Conservation (phyloP, 2,113 vertebrate species). For the Poeciliopsis turrubarensis region DNA sequence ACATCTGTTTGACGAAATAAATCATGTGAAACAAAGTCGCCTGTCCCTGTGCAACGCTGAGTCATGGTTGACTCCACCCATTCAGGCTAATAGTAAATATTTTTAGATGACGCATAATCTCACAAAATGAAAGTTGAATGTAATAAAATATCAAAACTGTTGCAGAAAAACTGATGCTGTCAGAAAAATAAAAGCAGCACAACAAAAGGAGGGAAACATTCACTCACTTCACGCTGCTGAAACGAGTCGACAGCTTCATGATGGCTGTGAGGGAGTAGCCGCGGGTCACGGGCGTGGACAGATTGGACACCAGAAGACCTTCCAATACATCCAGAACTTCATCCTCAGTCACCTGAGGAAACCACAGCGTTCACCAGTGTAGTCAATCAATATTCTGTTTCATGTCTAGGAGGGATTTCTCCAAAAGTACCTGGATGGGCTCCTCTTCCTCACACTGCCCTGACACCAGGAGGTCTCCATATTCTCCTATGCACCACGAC, state of each 20-base stretch:
- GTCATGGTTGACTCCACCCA: too few relatives aligned
- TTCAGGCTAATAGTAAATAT: too few relatives aligned
- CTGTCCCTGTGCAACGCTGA: background rate
- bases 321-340: constrained; percentile 98
- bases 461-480: constrained; percentile 95
- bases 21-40: background rate
- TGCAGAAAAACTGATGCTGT: background rate
- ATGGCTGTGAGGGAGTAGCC: constrained; percentile 97
- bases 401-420: background rate
- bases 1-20: background rate
- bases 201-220: too few relatives aligned
- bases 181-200: background rate
- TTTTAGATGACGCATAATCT: too few relatives aligned
- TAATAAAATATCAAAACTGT: background rate
- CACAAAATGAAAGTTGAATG: background rate
- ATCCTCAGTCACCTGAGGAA: constrained; percentile 91
- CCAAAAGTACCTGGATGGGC: constrained; percentile 89
- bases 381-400: background rate
- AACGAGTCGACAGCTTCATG: constrained; percentile 98
- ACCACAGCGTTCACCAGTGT: background rate
- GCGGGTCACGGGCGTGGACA: constrained; percentile 93
- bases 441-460: constrained; percentile 99
- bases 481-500: constrained; percentile 99
- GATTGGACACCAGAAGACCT: constrained; percentile 94
- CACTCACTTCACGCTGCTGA: constrained; percentile 95